These are phyloP conservation scores for Betta splendens DNA, from an alignment of 2,797 vertebrate species.

Conservation along the genomic window DNA sequence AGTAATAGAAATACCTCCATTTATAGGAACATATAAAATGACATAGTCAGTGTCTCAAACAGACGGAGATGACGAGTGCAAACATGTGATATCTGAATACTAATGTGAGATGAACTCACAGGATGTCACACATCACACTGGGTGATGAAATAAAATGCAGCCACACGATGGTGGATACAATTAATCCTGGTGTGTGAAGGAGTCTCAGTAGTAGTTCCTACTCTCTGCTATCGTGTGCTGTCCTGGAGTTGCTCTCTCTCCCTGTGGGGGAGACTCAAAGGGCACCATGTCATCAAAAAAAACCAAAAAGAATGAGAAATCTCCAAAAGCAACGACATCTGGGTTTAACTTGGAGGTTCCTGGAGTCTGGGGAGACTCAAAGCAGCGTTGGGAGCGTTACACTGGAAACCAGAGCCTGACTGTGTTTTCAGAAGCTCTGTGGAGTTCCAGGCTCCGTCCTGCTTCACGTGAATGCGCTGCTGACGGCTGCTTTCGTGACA, in stretches of 20 bases:
- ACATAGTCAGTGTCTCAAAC: too few species aligned
- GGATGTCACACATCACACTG: slow-evolving; percentile 11
- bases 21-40: too few species aligned
- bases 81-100: background rate
- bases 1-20: slow-evolving; percentile 1
- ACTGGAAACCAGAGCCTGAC: slow-evolving; percentile 17
- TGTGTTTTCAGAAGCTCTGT: slow-evolving; percentile 42
- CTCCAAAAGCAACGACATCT: slow-evolving; percentile 1
- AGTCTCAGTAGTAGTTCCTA: slow-evolving; percentile 15
- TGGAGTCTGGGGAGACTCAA: slow-evolving; percentile 13
- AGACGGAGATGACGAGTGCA: too few species aligned
- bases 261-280: slow-evolving; percentile 10
- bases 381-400: slow-evolving; percentile 20
- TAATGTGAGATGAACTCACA: too few species aligned
- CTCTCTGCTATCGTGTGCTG: background rate
- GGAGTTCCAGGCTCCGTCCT: slow-evolving; percentile 11
- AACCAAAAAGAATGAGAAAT: background rate
- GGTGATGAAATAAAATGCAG: slow-evolving; percentile 3
- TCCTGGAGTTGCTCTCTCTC: slow-evolving; percentile 1
- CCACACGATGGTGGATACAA: background rate
- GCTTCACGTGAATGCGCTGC: slow-evolving; percentile 15
- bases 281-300: slow-evolving; percentile 1
- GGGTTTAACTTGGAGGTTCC: slow-evolving; percentile 12
- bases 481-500: slow-evolving; percentile 42
- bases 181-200: slow-evolving; percentile 12